Base-by-base conservation (phyloP, 1,140 invertebrate species). In the Bombus picipes region DNA sequence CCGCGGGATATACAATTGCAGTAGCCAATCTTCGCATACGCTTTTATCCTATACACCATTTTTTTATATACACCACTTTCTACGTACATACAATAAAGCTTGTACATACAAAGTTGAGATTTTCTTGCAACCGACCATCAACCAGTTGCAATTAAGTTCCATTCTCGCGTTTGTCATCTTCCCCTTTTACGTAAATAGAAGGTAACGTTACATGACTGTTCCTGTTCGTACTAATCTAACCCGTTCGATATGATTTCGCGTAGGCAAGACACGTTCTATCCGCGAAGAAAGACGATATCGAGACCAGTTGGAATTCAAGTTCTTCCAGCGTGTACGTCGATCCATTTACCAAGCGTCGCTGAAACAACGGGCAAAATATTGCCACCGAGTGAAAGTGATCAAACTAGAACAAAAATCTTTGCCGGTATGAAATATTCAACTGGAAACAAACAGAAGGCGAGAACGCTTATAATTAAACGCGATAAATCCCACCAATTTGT, bases 1-100 rank as follows among this genome's bases (percentile, higher is more conserved):
- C 0, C 6, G 1, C 5, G 6, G 15, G 5, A 18, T 1, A 6
- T 1, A 15, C 1, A 18, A 47, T 47, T 6, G 15, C 15, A 47
- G 15, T 18, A 47, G 43, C 5, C 43, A 1, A 47, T 47, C 15
- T 47, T 47, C 5, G 1, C 18, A 43, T 15, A 43, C 13, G 43
- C 3, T 43, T 47, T 47, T 47, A 47, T 47, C 43, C 5, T 5
- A 47, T 47, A 47, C 15, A 1, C 3, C 13, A 18, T 47, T 5
- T 18, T 47, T 0, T 18, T 0, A 47, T 5, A 47, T 18, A 47
- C 43, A 43, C 43, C 13, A 15, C 4, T 47, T 47, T 47, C 43
- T 15, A 47, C 6, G 43, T 0, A 47, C 43, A 1, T 47, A 18
- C 0, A 18, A 47, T 47, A 47, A 18, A 47, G 15, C 0, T 47